Percentiles rank a stretch among this genome's conserved stretches.
Conservation (phyloP, 2,888 invertebrate species). For the Trichopria drosophilae region DNA sequence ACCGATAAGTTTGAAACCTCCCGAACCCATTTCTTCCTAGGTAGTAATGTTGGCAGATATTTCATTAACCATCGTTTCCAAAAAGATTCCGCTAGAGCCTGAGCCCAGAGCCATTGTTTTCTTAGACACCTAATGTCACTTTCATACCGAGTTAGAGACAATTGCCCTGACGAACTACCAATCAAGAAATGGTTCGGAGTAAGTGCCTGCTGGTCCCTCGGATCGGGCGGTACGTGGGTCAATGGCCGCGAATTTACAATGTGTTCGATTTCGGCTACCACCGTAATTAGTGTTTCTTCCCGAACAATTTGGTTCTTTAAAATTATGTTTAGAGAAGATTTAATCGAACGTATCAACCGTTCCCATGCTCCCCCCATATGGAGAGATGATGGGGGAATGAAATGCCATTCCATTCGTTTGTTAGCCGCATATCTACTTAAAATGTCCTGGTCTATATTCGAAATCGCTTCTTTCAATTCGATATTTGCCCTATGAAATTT, state of each 20-base stretch:
- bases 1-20: background rate
- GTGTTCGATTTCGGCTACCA: conserved; percentile 26
- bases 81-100: conserved; percentile 20
- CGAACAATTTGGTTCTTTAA: conserved; percentile 5
- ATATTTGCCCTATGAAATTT: conserved; percentile 12
- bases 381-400: conserved; percentile 13
- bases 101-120: conserved; percentile 22
- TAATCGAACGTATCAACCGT: conserved; percentile 9
- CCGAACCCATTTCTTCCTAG: conserved; percentile 15
- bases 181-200: conserved; percentile 25
- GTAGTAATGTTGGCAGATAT: conserved; percentile 21
- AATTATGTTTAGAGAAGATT: background rate
- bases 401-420: conserved; percentile 5
- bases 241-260: conserved; percentile 23
- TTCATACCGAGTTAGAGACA: background rate
- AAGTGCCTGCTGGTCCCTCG: conserved; percentile 21
- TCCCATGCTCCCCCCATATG: conserved; percentile 26
- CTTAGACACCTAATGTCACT: background rate
- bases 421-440: background rate
- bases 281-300: conserved; percentile 15
- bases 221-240: conserved; percentile 37
- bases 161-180: conserved; percentile 17
- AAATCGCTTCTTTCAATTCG: conserved; percentile 5
- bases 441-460: background rate
- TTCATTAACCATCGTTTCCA: conserved; percentile 27